Base-by-base conservation (phyloP, 2,113 vertebrate species). In the Caloenas nicobarica region DNA sequence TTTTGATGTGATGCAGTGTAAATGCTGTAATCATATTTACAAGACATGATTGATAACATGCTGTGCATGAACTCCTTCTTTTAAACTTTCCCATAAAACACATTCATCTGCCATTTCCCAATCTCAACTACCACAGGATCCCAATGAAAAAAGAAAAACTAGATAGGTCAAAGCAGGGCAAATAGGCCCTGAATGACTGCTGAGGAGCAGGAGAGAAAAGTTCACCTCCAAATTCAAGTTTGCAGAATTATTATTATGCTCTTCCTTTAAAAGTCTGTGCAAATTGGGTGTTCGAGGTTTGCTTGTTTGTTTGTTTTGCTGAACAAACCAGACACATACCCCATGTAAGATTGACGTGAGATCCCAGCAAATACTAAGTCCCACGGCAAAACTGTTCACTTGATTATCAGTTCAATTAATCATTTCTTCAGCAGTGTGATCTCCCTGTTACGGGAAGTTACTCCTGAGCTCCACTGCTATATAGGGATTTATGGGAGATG, bases 1-100 rank as follows among this genome's bases (percentile, higher is more conserved):
- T 96, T 96, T 94, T 89, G 61, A 96, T 92, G 69, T 88, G 84
- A 95, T 69, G 65, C 69, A 66, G 51, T 81, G 81, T 84, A 96
- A 96, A 95, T 62, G 48, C 46, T 84, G 36, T 88, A 86, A 91
- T 77, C 51, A 16, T 93, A 81, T 93, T 94, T 95, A 96, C 42
- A 89, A 70, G 84, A 89, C 84, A 77, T 77, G 85, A 95, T 31
- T 82, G 88, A 91, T 93, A 91, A 93, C 79, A 86, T 31, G 60
- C 66, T 79, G 40, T 4, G 3, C 42, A 68, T 54, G 17, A 93
- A 89, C 70, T 46, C 54, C 38, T 73, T 70, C 83, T 71, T 95
- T 93, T 91, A 92, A 88, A 83, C 51, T 70, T 86, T 36, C 48
- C 78, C 34, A 61, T 84, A 88, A 94, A 95, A 77, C 29, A 61